Percentiles rank a stretch among this genome's conserved stretches.
Conservation (phyloP, 2,113 vertebrate genomes). For the Chloroceryle aenea region DNA sequence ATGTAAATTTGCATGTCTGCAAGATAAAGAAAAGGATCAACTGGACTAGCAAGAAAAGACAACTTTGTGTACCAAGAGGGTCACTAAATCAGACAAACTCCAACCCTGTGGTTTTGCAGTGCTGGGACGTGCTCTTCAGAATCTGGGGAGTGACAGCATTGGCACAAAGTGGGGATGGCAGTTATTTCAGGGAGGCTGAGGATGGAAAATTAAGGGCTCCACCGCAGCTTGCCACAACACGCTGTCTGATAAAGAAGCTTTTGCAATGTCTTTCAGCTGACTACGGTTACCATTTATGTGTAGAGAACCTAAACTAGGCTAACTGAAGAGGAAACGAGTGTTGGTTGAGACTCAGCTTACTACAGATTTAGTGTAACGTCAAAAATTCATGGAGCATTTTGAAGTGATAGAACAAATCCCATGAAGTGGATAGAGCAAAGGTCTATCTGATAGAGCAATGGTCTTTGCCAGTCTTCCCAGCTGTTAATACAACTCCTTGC, state of each 20-base stretch:
- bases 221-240: not conserved
- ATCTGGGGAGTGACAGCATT: not conserved
- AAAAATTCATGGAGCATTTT: not conserved
- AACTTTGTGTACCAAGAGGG: not conserved
- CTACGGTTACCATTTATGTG: not conserved
- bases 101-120: not conserved
- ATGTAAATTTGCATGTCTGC: conserved; percentile 2
- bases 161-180: not conserved
- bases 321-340: not conserved
- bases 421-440: not conserved
- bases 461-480: not conserved
- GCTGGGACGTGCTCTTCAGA: not conserved
- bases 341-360: not conserved
- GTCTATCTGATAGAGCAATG: not conserved
- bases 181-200: not conserved
- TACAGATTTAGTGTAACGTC: not conserved
- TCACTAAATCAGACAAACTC: not conserved
- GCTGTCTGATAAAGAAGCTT: not conserved
- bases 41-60: conserved; percentile 12
- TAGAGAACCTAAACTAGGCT: not conserved
- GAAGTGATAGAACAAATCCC: too few relatives aligned
- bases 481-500: not conserved
- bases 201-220: not conserved
- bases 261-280: not conserved
- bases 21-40: conserved; percentile 31